phyloP scores from a whole-genome alignment of 2,888 invertebrate genomes.

The Antitype chi region DNA sequence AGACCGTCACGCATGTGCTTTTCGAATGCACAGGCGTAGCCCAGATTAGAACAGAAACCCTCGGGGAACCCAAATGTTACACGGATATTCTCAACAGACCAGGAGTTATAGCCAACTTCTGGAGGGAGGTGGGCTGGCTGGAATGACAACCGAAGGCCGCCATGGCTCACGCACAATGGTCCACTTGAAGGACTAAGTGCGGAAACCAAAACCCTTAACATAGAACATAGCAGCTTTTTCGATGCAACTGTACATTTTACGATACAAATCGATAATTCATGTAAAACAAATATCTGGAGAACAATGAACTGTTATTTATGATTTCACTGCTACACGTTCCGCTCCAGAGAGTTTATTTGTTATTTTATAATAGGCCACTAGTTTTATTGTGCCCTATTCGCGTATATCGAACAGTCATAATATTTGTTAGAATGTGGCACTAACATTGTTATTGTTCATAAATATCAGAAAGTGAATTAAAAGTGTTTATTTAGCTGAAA shows the following conservation, averaged over 20 bases:
- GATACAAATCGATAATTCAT: slow-evolving; percentile 45
- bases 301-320: slow-evolving; percentile 58
- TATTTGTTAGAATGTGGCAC: slow-evolving; percentile 26
- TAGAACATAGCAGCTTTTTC: slow-evolving; percentile 25
- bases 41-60: no score
- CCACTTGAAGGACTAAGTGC: no score
- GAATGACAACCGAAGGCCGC: no score
- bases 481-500: slow-evolving; percentile 39
- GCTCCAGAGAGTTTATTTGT: slow-evolving; percentile 58
- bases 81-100: no score
- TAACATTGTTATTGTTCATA: slow-evolving; percentile 36
- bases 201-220: no score
- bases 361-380: slow-evolving; percentile 60
- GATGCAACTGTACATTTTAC: slow-evolving; percentile 14
- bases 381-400: slow-evolving; percentile 48
- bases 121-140: no score
- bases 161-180: no score
- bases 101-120: no score
- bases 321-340: slow-evolving; percentile 48
- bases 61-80: no score
- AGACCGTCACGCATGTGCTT: no score
- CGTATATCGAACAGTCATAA: slow-evolving; percentile 42
- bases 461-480: slow-evolving; percentile 43
- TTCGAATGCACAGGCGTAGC: no score
- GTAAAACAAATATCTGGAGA: slow-evolving; percentile 54